A percentile compares a stretch with the other conserved stretches of the same genome.
phyloP scores from a whole-genome alignment of 2,113 vertebrate species.

The Planiliza haematocheilus region DNA sequence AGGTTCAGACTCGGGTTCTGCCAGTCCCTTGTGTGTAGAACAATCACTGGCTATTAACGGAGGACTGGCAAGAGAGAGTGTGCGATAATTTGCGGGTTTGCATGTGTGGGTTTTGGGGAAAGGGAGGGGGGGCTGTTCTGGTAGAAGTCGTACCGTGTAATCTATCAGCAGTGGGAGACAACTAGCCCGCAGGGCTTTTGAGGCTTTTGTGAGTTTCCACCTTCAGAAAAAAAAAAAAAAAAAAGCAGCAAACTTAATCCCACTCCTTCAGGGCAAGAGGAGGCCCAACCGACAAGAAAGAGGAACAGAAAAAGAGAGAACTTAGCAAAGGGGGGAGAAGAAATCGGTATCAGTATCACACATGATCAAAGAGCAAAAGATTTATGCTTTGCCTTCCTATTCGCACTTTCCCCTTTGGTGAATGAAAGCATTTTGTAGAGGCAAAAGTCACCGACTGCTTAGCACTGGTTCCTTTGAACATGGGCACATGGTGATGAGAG shows the following conservation, averaged over 20 bases:
- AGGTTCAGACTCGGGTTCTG: constrained; percentile 64
- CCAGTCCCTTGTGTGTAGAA: constrained; percentile 40
- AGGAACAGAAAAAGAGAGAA: constrained; percentile 7
- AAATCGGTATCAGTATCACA: constrained; percentile 1
- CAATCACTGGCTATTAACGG: constrained; percentile 36
- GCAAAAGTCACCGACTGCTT: not conserved
- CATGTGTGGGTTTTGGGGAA: constrained; percentile 12
- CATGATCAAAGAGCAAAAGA: constrained; percentile 1
- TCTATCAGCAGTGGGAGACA: constrained; percentile 59
- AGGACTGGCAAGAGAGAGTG: constrained; percentile 26
- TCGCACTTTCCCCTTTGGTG: too few relatives aligned
- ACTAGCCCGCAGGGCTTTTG: constrained; percentile 55
- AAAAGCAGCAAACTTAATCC: constrained; percentile 62
- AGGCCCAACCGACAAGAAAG: constrained; percentile 39
- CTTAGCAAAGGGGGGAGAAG: constrained; percentile 21
- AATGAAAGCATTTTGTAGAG: not conserved
- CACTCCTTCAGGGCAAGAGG: constrained; percentile 49
- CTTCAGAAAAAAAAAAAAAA: constrained; percentile 44
- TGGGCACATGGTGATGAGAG: too few relatives aligned
- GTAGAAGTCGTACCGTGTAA: constrained; percentile 54
- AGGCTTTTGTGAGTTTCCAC: constrained; percentile 64
- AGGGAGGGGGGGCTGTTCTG: not conserved
- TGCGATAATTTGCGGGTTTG: constrained; percentile 37
- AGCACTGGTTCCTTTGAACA: too few relatives aligned
- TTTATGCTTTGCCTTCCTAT: not conserved